Evolutionary conservation across 2,888 invertebrate genomes (phyloP).

Genomic region (Drosophila prolongata): DNA sequence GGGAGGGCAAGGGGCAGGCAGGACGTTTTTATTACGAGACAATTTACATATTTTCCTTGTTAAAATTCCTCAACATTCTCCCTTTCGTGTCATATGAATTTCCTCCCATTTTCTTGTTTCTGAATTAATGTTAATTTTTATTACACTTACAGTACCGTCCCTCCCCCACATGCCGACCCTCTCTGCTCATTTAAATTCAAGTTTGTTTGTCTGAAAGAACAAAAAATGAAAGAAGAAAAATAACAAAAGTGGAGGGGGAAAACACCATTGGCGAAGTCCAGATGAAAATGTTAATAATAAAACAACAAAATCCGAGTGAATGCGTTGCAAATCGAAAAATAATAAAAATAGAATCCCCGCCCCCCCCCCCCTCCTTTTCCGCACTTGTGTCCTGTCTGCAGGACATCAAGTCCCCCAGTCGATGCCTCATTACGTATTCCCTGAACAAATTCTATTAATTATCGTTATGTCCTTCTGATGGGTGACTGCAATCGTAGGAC

Average conservation of each 20-base stretch:
- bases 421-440: conserved; percentile 83
- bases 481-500: conserved; percentile 59
- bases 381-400: too few relatives aligned
- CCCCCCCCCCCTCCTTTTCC: neutral
- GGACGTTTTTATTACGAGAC: conserved; percentile 81
- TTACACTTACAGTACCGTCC: conserved; percentile 64
- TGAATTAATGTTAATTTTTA: conserved; percentile 80
- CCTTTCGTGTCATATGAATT: conserved; percentile 67
- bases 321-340: conserved; percentile 74
- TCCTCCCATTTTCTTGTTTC: conserved; percentile 43
- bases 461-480: conserved; percentile 83
- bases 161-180: neutral
- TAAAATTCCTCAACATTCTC: conserved; percentile 60
- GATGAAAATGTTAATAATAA: conserved; percentile 60
- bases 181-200: conserved; percentile 67
- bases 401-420: conserved; percentile 18
- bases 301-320: conserved; percentile 63
- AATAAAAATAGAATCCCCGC: conserved; percentile 64
- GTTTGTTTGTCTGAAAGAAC: conserved; percentile 48
- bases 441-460: conserved; percentile 84
- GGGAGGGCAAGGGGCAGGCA: conserved; percentile 12
- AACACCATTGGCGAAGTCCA: conserved; percentile 18
- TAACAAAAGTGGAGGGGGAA: conserved; percentile 9
- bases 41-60: conserved; percentile 83
- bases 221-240: conserved; percentile 21